These are phyloP conservation scores for Mimumesa dahlbomi DNA, from an alignment of 2,888 invertebrate genomes.

Conservation along the genomic window DNA sequence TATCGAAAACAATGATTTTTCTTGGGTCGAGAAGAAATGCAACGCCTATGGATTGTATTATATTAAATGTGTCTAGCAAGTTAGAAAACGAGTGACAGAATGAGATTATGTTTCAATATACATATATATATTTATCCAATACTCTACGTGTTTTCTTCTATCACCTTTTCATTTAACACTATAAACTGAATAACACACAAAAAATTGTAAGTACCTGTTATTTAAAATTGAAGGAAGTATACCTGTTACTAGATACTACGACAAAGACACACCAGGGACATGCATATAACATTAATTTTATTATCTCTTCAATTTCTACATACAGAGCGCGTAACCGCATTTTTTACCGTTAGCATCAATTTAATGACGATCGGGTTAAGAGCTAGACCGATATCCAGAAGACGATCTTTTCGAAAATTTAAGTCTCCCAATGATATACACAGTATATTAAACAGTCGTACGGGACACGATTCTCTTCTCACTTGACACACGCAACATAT, in stretches of 20 bases:
- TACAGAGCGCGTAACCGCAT: constrained; percentile 65
- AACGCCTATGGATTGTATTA: constrained; percentile 30
- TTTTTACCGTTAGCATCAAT: constrained; percentile 63
- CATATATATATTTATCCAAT: neutral
- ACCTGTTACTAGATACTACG: too few relatives aligned
- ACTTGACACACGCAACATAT: neutral
- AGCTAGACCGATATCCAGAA: constrained; percentile 49
- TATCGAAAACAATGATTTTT: constrained; percentile 1
- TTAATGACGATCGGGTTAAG: constrained; percentile 58
- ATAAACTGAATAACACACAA: too few relatives aligned
- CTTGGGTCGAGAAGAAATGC: constrained; percentile 8
- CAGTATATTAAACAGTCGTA: constrained; percentile 35
- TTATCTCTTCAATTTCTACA: constrained; percentile 68
- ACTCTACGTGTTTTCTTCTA: too few relatives aligned
- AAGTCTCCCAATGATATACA: constrained; percentile 27
- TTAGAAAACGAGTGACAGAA: too few relatives aligned
- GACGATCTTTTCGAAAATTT: constrained; percentile 27
- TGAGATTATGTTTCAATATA: too few relatives aligned
- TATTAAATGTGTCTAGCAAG: constrained; percentile 29
- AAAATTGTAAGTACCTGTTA: too few relatives aligned
- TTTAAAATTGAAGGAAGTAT: too few relatives aligned
- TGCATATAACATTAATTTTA: constrained; percentile 65
- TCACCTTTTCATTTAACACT: too few relatives aligned
- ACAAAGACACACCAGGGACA: neutral
- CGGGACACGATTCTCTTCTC: constrained; percentile 9